Evolutionary conservation across 2,888 invertebrate genomes (phyloP), one percentile per base, ranked within the genome.

Genomic region (Oxycera nigricornis): DNA sequence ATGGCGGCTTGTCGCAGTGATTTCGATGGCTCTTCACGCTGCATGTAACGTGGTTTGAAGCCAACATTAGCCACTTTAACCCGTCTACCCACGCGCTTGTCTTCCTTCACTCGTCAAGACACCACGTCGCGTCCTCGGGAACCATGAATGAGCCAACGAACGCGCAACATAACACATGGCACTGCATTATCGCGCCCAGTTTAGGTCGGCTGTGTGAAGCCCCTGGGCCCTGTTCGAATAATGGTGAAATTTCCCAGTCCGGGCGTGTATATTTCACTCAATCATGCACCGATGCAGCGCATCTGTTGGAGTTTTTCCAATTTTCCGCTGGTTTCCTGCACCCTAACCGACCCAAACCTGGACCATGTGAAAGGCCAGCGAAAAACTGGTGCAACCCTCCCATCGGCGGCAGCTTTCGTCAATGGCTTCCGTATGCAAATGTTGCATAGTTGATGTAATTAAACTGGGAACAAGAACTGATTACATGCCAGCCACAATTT

Each of bases 1-100:
- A 65, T 65, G 65, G 65, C 65, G 65, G 39, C 65, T 65, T 65
- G 41, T 39, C 65, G 39, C 41, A 39, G 26, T 65, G 41, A 22
- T 65, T 65, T 70, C 55, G 52, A 55, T 55, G 52, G 46, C 70
- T 70, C 55, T 41, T 26, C 41, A 65, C 24, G 65, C 20, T 41
- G 65, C 65, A 65, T 65, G 65, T 65, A 65, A 65, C 65, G 41
- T 39, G 65, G 65, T 41, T 65, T 41, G 17, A 65, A 41, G 31
- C 24, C 65, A 65, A 65, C 65, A 65, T 65, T 22, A 70, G 31
- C 52, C 70, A 55, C 70, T 70, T 73, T 73, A 76, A 76, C 76
- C 74, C 73, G 74, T 74, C 76, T 76, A 62, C 76, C 76, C 65
- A 76, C 76, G 73, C 76, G 55, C 35, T 46, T 46, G 67, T 73